These are phyloP conservation scores for Cremastinae sp. DNA, from an alignment of 2,888 invertebrate genomes.

Conservation along the genomic window DNA sequence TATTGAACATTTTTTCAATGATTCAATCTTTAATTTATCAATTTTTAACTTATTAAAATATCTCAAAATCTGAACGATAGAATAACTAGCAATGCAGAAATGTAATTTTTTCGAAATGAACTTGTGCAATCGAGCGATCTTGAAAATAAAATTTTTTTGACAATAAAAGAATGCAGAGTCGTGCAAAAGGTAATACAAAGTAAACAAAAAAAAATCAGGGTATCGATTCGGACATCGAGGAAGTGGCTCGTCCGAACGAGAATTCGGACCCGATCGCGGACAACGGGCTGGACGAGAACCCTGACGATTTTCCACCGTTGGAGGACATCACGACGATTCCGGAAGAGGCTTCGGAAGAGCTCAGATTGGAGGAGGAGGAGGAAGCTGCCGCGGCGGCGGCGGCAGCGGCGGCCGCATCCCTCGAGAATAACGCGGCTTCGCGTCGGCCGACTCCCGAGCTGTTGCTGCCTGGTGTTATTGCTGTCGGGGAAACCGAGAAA, in stretches of 20 bases:
- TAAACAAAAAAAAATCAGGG: slow-evolving; percentile 81
- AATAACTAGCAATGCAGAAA: too few relatives aligned
- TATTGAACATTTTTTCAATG: too few relatives aligned
- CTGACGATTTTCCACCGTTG: slow-evolving; percentile 73
- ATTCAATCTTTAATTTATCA: too few relatives aligned
- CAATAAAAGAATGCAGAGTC: too few relatives aligned
- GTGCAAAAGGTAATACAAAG: too few relatives aligned
- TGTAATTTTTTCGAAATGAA: too few relatives aligned
- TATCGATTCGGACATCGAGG: slow-evolving; percentile 94
- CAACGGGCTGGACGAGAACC: slow-evolving; percentile 74
- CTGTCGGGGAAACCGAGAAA: slow-evolving; percentile 52
- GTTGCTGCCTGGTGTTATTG: slow-evolving; percentile 53
- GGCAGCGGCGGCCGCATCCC: slow-evolving; percentile 61
- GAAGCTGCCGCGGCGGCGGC: slow-evolving; percentile 79
- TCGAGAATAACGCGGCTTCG: slow-evolving; percentile 47
- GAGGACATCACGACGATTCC: slow-evolving; percentile 79
- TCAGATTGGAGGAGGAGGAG: slow-evolving; percentile 80
- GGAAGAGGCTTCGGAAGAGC: slow-evolving; percentile 84
- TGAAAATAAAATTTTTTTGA: too few relatives aligned
- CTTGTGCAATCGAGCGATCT: too few relatives aligned
- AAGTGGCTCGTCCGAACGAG: slow-evolving; percentile 87
- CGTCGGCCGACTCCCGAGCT: slow-evolving; percentile 55
- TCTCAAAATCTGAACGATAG: too few relatives aligned
- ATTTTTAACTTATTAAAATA: too few relatives aligned
- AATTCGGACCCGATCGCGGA: slow-evolving; percentile 80